Evolutionary conservation across 2,797 vertebrate species (phyloP), one percentile per base, ranked within the genome.

Genomic region (Varecia variegata): DNA sequence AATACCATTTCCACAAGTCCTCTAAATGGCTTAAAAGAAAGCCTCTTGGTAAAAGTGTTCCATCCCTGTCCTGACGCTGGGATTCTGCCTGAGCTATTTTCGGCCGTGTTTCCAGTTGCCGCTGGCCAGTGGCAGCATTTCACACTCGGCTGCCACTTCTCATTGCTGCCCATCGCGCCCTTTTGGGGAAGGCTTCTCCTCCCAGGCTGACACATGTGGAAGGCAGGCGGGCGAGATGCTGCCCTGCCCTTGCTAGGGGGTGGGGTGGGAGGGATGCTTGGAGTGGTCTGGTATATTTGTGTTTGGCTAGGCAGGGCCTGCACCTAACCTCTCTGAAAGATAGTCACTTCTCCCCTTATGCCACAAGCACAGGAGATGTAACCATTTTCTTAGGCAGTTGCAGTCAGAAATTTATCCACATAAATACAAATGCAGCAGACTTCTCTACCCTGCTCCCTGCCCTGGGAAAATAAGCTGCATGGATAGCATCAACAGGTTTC

Each of bases 61-160:
- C 71, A 62, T 62, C 58, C 60, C 71, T 83, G 90, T 86, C 92
- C 30, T 80, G n/a, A 92, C 91, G 76, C 85, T 35, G 60, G 74
- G 80, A 43, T 88, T 71, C 79, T 62, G 97, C 56, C 83, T 58
- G 71, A 96, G 95, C 91, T 97, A 97, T 97, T 97, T 97, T 97
- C 2, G 0, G 90, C 67, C 38, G 50, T 94, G 95, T 96, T 94
- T 97, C 93, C 96, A 96, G 91, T 95, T 93, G 96, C 97, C 3
- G 2, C 82, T 71, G 88, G 95, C 90, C 93, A 96, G 90, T 67
- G 80, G 87, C 90, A 91, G 50, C 15, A 92, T 96, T 97, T 96
- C 93, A 94, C 96, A 96, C 86, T 96, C 1, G 1, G 71, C 90
- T 94, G 95, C 96, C 89, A 45, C 93, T 96, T 97, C 83, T 96